phyloP scores from a whole-genome alignment of 2,797 vertebrate species.

The Cirrhinus mrigala region DNA sequence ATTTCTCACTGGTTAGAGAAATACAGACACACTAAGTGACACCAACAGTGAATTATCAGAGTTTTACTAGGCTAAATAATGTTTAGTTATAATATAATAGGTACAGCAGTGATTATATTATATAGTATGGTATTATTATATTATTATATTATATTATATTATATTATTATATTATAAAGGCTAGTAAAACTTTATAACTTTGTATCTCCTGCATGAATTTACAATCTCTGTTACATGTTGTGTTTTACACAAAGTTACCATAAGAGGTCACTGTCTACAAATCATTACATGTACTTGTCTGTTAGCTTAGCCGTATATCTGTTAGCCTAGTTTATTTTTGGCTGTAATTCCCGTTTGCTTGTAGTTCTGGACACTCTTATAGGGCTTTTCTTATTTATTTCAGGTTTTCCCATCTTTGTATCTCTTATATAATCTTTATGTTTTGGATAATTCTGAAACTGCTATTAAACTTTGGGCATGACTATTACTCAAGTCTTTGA shows the following conservation, averaged over 20 bases:
- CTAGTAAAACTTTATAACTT: not conserved
- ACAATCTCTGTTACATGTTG: not conserved
- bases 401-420: not conserved
- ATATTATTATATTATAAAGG: not conserved
- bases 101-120: too few species aligned
- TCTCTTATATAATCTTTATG: not conserved
- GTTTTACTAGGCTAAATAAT: not conserved
- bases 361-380: not conserved
- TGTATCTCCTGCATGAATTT: not conserved
- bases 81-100: not conserved
- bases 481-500: not conserved
- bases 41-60: not conserved
- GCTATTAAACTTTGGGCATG: not conserved
- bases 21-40: not conserved
- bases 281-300: not conserved
- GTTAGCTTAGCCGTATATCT: too few species aligned
- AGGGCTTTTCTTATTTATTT: too few species aligned
- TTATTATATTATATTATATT: not conserved
- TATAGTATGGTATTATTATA: too few species aligned
- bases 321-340: not conserved
- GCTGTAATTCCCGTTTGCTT: not conserved
- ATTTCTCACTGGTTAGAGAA: too few species aligned
- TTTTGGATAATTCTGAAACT: not conserved
- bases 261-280: not conserved
- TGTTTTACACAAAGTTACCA: not conserved